Base-by-base conservation (phyloP, 1,140 invertebrate species). In the Ceratoteleas bidentatus region DNA sequence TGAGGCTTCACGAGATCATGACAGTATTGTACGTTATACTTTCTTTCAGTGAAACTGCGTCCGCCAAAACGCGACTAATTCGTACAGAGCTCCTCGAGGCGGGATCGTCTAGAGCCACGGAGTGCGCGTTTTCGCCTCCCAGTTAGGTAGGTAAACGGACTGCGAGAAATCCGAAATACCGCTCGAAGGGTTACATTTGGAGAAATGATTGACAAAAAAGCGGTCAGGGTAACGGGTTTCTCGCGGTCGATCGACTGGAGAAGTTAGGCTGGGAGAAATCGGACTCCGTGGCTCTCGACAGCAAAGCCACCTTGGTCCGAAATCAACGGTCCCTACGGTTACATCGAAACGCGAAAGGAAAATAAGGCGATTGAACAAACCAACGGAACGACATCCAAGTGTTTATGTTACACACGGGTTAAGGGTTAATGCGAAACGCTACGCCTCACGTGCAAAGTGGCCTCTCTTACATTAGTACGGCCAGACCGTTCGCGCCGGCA, bases 391-490 rank as follows among this genome's bases (percentile, higher is more conserved):
- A 81, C 78, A 58, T 60, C 9, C n/a, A 69, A 62, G 58, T 75
- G 50, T 81, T 66, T 66, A 76, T 75, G 33, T 66, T 76, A 76
- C 66, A 81, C 60, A 70, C 52, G 64, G 73, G 24, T 24, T 61
- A 32, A 60, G 9, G 56, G 60, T 66, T 64, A 69, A 52, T 64
- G 52, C 53, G 36, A 36, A 74, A 60, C 36, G 40, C 69, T 56
- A 69, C 60, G 52, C 56, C 68, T 66, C 57, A 53, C 40, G 10
- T 11, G 56, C 64, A 60, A 75, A 65, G 54, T 80, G 70, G 77
- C 76, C 81, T 77, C 56, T 81, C 77, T 80, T 79, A 81, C 77
- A 81, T 80, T 68, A 65, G 82, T 84, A 84, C 82, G 70, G 77
- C 68, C 58, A 74, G 74, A 80, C 69, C 68, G 77, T 81, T 70